Evolutionary conservation across 2,888 invertebrate genomes (phyloP), one percentile per base, ranked within the genome.

Genomic region (Zele albiditarsus): DNA sequence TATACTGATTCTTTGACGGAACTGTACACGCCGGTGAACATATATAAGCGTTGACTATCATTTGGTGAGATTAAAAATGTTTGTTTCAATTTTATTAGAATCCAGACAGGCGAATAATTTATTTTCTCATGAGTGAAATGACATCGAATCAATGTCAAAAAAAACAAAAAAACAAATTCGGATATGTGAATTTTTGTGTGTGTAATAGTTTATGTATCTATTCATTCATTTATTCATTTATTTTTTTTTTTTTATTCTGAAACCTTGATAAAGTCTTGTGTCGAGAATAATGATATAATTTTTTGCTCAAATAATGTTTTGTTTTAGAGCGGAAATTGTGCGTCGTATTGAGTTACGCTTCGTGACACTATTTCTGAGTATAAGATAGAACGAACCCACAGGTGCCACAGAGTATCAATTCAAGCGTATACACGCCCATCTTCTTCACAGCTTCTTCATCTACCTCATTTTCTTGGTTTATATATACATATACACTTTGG

Each of bases 371-470:
- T 66, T 73, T 77, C 71, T 71, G 28, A 57, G 76, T 71, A 76
- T 25, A 67, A 27, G 23, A 38, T 2, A 2, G 38, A 38, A 38
- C n/a, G 66, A 74, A 74, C 76, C 76, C 74, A 60, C 76, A 77
- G 70, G 42, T 71, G 71, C 49, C 42, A 72, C 74, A 74, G 71
- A 77, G 74, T 77, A 74, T 74, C 70, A 76, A 73, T 76, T 65
- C 69, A 67, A 73, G 14, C 65, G 75, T 60, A 42, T 65, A 57
- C 74, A 75, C 75, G 75, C 75, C 70, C 71, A 27, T 58, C 49
- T 68, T 49, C 53, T 23, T 49, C 38, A 62, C 58, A 28, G 67
- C 53, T 53, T 53, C 46, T 46, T 66, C 31, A 68, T 68, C 53
- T 68, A 63, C 38, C 38, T 63, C 68, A 68, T 28, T 31, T 23